Conservation (phyloP, 92 coral and sea anemone species). For the Phenganax marumi region DNA sequence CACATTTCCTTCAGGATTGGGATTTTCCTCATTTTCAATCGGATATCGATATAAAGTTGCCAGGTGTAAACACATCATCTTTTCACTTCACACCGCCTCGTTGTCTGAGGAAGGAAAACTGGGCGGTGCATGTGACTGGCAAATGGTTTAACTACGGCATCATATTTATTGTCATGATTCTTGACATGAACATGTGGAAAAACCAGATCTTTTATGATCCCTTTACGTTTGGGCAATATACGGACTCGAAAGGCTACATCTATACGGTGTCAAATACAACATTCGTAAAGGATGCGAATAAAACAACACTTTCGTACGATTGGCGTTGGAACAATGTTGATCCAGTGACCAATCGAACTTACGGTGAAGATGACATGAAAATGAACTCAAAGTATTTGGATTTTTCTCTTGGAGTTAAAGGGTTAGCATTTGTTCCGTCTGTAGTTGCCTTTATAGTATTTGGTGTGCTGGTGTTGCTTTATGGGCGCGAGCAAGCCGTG, state of each 20-base stretch:
- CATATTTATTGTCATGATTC: slow-evolving; percentile 86
- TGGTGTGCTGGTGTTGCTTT: slow-evolving; percentile 82
- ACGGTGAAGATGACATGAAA: slow-evolving; percentile 60
- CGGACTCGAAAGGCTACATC: slow-evolving; percentile 68
- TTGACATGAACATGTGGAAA: slow-evolving; percentile 98
- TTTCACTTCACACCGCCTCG: slow-evolving; percentile 73
- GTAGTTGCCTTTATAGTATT: slow-evolving; percentile 71
- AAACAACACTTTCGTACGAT: slow-evolving; percentile 70
- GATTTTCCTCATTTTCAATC: slow-evolving; percentile 93
- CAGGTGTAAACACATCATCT: slow-evolving; percentile 86
- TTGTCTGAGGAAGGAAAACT: slow-evolving; percentile 79
- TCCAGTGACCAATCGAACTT: slow-evolving; percentile 67
- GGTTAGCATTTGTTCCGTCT: slow-evolving; percentile 87
- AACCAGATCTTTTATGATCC: slow-evolving; percentile 95
- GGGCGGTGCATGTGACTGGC: slow-evolving; percentile 90
- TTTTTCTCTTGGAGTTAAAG: slow-evolving; percentile 68
- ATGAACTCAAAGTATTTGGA: slow-evolving; percentile 87
- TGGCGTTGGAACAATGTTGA: slow-evolving; percentile 72
- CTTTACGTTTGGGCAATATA: slow-evolving; percentile 84
- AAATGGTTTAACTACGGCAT: slow-evolving; percentile 98
- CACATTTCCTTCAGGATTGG: slow-evolving; percentile 70
- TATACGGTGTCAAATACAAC: slow-evolving; percentile 62
- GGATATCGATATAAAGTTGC: slow-evolving; percentile 83
- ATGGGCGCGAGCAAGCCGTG: slow-evolving; percentile 73
- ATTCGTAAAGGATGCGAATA: slow-evolving; percentile 67